Evolutionary conservation across 2,888 invertebrate genomes (phyloP), one percentile per base, ranked within the genome.

Genomic region (Xestoiulus laeticollis): DNA sequence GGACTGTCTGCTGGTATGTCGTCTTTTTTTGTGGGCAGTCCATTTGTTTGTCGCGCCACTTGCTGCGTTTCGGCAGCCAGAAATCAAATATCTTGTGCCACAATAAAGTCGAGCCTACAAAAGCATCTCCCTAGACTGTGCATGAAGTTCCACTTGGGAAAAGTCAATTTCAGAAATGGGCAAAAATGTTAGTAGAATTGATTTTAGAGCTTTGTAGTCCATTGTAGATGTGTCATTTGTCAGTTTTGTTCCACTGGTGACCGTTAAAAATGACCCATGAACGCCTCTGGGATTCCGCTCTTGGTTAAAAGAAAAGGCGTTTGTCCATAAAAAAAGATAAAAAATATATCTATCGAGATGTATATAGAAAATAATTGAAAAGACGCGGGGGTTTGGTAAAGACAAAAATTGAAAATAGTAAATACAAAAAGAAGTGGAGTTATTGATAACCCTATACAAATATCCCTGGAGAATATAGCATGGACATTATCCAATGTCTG

Each of bases 101-200:
- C 68, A 26, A 68, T n/a, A 26, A 1, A n/a, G 26, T 6, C 22
- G 12, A 68, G 68, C n/a, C 68, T 12, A n/a, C 26, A 26, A 68
- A 68, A 68, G 26, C 26, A 12, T 26, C 68, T 68, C 68, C 68
- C 22, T n/a, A 10, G 68, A 26, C 26, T 26, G 68, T 26, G 68
- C 68, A 19, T 68, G 68, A n/a, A 68, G n/a, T 68, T 26, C 1
- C 68, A 68, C 26, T 68, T 26, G 85, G 43, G 32, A 85, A 85
- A 85, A 85, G 33, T 44, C 85, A 85, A 85, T 85, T 85, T 85
- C 38, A 33, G 85, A 85, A 85, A 85, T 85, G 85, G 85, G 85
- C 43, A 85, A 85, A 85, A 85, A 85, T 85, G 85, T 68, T 68
- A 85, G 43, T 85, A 32, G 85, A 85, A 85, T 85, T 85, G 85